These are phyloP conservation scores for Neoitamus cyanurus DNA, from an alignment of 2,888 invertebrate genomes.

Conservation along the genomic window DNA sequence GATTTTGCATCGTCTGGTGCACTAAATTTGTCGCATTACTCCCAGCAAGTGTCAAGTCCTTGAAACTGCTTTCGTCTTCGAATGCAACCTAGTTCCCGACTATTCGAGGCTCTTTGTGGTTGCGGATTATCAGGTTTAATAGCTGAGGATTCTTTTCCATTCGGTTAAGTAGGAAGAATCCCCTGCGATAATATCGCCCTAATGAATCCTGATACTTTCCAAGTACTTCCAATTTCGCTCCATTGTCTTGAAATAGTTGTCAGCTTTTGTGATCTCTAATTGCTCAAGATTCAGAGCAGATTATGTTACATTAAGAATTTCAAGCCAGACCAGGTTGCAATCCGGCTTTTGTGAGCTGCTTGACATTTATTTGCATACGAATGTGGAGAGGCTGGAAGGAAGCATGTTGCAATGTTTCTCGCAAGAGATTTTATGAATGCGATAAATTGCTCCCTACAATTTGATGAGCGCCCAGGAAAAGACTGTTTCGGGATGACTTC, in stretches of 20 bases:
- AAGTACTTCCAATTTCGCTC: conserved; percentile 39
- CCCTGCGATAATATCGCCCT: conserved; percentile 37
- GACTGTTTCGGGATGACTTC: background rate
- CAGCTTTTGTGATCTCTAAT: conserved; percentile 34
- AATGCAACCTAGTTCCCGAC: conserved; percentile 2
- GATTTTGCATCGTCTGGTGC: background rate
- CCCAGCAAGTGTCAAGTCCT: conserved; percentile 11
- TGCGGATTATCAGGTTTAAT: conserved; percentile 21
- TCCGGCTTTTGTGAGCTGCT: background rate
- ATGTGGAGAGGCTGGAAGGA: background rate
- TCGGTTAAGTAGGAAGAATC: conserved; percentile 25
- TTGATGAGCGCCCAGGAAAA: background rate
- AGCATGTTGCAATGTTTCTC: background rate
- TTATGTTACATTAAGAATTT: conserved; percentile 39
- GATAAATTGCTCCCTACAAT: background rate
- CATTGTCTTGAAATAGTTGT: conserved; percentile 31
- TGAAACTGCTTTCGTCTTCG: background rate
- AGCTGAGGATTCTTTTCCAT: background rate
- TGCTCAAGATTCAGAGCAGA: conserved; percentile 41
- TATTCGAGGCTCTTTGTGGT: background rate
- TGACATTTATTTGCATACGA: conserved; percentile 38
- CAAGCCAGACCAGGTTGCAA: background rate
- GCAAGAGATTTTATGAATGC: conserved; percentile 19
- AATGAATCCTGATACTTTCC: conserved; percentile 47
- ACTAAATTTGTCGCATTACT: conserved; percentile 28